phyloP scores from a whole-genome alignment of 1,140 invertebrate genomes.

The Hetaerina americana region DNA sequence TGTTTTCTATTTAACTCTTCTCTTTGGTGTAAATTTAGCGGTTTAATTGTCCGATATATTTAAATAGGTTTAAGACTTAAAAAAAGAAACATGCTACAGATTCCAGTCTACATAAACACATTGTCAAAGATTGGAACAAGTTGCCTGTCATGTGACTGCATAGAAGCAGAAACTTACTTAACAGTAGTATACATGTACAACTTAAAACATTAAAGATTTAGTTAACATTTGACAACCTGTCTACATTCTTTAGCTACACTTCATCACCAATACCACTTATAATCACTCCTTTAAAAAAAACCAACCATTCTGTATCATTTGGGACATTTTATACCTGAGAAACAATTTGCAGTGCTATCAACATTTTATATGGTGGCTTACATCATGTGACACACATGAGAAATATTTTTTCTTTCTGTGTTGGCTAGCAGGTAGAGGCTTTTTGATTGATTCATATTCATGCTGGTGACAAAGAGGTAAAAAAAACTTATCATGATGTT shows the following conservation, averaged over 20 bases:
- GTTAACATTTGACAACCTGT: neutral
- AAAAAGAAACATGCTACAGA: neutral
- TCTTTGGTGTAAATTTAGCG: neutral
- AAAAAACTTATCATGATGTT: too few relatives aligned
- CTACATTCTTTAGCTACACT: neutral
- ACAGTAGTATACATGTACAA: neutral
- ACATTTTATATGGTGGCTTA: too few relatives aligned
- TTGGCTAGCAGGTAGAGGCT: too few relatives aligned
- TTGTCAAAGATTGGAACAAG: neutral
- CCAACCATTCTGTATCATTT: too few relatives aligned
- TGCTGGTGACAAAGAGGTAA: too few relatives aligned
- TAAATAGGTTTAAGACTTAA: neutral
- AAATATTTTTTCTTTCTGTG: too few relatives aligned
- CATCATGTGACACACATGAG: too few relatives aligned
- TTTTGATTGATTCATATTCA: too few relatives aligned
- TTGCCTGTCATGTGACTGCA: neutral
- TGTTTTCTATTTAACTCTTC: neutral
- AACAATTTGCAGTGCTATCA: too few relatives aligned
- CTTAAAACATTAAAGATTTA: neutral
- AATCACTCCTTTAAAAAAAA: neutral
- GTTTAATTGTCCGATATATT: neutral
- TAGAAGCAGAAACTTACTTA: neutral
- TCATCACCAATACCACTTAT: neutral
- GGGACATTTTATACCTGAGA: too few relatives aligned
- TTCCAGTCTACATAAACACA: neutral